phyloP scores from a whole-genome alignment of 1,140 invertebrate genomes.

The Papilio polyxenes region DNA sequence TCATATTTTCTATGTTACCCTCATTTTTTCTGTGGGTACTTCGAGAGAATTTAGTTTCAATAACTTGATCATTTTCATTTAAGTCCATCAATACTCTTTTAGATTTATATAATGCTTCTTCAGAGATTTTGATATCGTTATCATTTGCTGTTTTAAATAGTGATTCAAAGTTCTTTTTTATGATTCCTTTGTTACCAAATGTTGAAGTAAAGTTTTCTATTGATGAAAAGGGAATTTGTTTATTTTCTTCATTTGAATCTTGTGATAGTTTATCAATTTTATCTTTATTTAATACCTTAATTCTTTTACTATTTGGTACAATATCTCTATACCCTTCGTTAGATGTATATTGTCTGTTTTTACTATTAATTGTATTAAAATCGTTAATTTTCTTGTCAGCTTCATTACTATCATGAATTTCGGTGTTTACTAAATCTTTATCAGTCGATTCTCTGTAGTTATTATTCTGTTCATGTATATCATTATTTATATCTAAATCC shows the following conservation, averaged over 20 bases:
- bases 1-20: slow-evolving; percentile 44
- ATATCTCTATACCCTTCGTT: slow-evolving; percentile 39
- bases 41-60: neutral
- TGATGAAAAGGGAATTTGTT: neutral
- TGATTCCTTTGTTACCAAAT: neutral
- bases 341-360: neutral
- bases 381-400: neutral
- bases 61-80: slow-evolving; percentile 22
- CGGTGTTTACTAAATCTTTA: neutral
- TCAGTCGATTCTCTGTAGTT: neutral
- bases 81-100: slow-evolving; percentile 54
- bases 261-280: slow-evolving; percentile 29
- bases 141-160: slow-evolving; percentile 49
- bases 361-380: neutral
- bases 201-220: neutral
- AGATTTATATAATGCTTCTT: slow-evolving; percentile 63
- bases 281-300: slow-evolving; percentile 50
- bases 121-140: slow-evolving; percentile 55
- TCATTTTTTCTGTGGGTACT: neutral
- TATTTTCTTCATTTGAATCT: neutral
- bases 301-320: slow-evolving; percentile 53
- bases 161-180: slow-evolving; percentile 13
- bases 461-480: neutral
- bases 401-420: neutral
- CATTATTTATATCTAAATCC: slow-evolving; percentile 42